These are phyloP conservation scores for Phalloptychus januarius DNA, from an alignment of 2,797 vertebrate species.

Conservation along the genomic window DNA sequence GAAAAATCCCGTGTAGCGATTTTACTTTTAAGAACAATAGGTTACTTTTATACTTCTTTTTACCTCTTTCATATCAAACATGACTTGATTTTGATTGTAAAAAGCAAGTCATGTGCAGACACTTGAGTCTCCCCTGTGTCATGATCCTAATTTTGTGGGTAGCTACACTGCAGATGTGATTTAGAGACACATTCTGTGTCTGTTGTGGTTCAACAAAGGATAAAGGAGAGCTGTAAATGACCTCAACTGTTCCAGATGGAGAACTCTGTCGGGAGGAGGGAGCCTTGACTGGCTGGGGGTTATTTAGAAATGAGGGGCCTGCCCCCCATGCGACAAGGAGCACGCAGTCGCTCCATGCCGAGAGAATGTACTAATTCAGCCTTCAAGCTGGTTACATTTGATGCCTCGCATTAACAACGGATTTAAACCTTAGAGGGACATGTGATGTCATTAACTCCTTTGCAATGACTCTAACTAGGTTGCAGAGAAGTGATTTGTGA, in stretches of 20 bases:
- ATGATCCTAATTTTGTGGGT: background rate
- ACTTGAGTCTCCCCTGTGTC: background rate
- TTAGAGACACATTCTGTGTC: background rate
- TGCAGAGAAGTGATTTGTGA: constrained; percentile 45
- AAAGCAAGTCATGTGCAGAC: no score
- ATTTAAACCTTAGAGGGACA: constrained; percentile 60
- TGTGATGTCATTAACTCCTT: constrained; percentile 42
- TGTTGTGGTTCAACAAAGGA: constrained; percentile 61
- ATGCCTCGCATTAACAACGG: constrained; percentile 65
- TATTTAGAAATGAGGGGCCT: constrained; percentile 63
- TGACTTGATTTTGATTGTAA: background rate
- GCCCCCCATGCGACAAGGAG: constrained; percentile 55
- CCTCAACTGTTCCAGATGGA: constrained; percentile 73
- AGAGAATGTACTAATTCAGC: constrained; percentile 67
- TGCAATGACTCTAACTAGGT: constrained; percentile 53
- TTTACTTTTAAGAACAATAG: background rate
- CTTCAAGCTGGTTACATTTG: constrained; percentile 69
- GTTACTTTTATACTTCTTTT: background rate
- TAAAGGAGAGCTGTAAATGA: constrained; percentile 54
- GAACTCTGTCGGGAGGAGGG: constrained; percentile 52
- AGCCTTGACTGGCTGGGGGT: constrained; percentile 49
- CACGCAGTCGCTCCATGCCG: constrained; percentile 57
- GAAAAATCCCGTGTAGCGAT: constrained; percentile 21
- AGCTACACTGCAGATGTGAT: background rate
- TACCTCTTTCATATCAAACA: background rate